These are phyloP conservation scores for Drosophila bifasciata DNA, from an alignment of 1,140 invertebrate species.

Conservation along the genomic window DNA sequence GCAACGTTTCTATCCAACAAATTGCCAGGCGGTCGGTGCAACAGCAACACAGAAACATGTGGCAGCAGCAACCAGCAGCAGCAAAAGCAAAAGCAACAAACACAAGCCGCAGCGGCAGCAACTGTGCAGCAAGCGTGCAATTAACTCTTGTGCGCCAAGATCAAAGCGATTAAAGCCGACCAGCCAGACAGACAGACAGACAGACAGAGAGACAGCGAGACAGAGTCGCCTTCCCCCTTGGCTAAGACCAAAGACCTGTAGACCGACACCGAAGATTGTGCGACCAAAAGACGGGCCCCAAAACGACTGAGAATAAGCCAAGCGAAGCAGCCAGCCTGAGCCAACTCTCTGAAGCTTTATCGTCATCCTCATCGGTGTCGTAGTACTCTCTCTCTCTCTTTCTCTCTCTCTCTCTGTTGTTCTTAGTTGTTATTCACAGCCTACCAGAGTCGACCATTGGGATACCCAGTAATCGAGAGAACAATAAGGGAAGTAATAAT, in stretches of 20 bases:
- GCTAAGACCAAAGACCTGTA: conserved; percentile 8
- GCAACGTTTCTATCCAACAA: conserved; percentile 73
- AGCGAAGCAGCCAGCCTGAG: conserved; percentile 25
- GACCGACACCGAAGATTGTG: too few relatives aligned
- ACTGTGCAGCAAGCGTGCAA: conserved; percentile 83
- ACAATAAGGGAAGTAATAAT: too few relatives aligned
- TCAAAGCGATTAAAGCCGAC: conserved; percentile 83
- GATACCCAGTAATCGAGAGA: too few relatives aligned
- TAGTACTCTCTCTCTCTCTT: too few relatives aligned
- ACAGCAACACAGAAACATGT: conserved; percentile 32
- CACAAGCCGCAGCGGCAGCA: conserved; percentile 27
- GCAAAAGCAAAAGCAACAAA: conserved; percentile 37
- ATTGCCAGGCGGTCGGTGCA: conserved; percentile 55
- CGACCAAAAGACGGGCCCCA: conserved; percentile 7
- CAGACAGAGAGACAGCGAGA: neutral
- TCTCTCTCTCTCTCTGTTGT: too few relatives aligned
- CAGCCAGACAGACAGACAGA: conserved; percentile 9
- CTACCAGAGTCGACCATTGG: conserved; percentile 10
- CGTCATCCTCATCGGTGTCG: conserved; percentile 42
- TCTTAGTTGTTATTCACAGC: conserved; percentile 26
- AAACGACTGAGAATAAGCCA: conserved; percentile 7
- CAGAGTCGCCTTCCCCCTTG: neutral
- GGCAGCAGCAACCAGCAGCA: conserved; percentile 14
- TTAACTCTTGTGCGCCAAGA: conserved; percentile 83
- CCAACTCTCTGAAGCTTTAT: conserved; percentile 46